Conservation (phyloP, 2,113 vertebrate species). For the Potamarius usumacintae region DNA sequence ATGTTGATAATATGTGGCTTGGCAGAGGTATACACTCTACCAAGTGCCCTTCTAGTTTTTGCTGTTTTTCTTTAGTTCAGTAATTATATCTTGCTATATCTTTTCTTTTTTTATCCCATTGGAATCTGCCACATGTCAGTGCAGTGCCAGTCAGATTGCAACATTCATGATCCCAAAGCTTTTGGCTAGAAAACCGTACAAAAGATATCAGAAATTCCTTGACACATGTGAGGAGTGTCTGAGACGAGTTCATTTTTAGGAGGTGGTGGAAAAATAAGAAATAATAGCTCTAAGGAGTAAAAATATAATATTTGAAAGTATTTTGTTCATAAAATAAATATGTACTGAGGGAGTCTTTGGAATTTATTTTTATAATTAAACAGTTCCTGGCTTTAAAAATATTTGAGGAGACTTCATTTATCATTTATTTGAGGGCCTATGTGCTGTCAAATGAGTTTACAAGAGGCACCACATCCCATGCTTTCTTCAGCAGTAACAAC, state of each 20-base stretch:
- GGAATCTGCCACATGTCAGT: neutral
- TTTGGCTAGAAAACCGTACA: neutral
- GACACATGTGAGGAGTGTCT: neutral
- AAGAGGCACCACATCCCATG: neutral
- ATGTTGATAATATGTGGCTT: too few species aligned
- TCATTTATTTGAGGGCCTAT: neutral
- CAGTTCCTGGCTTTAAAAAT: neutral
- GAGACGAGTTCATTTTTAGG: neutral
- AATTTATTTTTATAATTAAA: neutral
- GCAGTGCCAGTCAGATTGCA: neutral
- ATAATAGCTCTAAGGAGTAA: neutral
- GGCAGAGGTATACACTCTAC: too few species aligned
- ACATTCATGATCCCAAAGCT: neutral
- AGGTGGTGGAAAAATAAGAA: neutral
- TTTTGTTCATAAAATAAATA: neutral
- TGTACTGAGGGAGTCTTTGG: neutral
- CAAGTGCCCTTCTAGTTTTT: too few species aligned
- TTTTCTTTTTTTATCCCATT: neutral
- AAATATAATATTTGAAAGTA: neutral
- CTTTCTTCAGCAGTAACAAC: neutral
- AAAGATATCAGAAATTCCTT: neutral
- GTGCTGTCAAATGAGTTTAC: neutral
- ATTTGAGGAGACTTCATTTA: neutral
- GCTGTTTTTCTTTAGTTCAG: neutral
- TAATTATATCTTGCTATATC: neutral